Conservation (phyloP, 23 tunicate species). For the Styela clava region DNA sequence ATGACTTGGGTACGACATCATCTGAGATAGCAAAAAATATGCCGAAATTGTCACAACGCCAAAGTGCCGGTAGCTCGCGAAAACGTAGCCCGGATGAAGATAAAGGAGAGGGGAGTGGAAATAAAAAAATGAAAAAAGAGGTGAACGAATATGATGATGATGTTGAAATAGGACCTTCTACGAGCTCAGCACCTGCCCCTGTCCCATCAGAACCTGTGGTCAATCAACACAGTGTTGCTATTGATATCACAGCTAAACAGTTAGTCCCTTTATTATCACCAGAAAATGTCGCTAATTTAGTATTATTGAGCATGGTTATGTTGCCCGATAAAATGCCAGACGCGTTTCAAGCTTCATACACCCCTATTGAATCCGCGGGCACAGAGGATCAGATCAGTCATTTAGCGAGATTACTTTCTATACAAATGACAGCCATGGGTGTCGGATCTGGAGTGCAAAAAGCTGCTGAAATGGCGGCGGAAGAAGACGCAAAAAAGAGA, state of each 20-base stretch:
- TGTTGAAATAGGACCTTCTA: conserved; percentile 26
- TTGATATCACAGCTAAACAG: conserved; percentile 85
- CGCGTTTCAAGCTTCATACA: conserved; percentile 92
- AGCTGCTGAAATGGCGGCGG: conserved; percentile 84
- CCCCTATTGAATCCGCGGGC: conserved; percentile 99
- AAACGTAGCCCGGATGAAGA: conserved; percentile 38
- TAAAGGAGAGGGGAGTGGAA: conserved; percentile 1
- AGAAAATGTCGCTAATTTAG: conserved; percentile 92
- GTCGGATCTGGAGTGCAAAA: conserved; percentile 70
- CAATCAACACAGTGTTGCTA: conserved; percentile 49
- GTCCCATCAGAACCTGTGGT: not conserved
- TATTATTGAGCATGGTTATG: conserved; percentile 88
- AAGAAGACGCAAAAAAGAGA: conserved; percentile 46
- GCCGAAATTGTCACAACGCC: conserved; percentile 39
- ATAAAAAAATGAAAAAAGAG: conserved; percentile 69
- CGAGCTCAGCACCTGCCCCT: not conserved
- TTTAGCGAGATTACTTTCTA: conserved; percentile 88
- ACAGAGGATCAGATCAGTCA: conserved; percentile 84
- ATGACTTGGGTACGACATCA: conserved; percentile 77
- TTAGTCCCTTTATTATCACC: conserved; percentile 64
- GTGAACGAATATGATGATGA: conserved; percentile 63
- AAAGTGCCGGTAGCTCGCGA: conserved; percentile 15
- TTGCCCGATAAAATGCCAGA: conserved; percentile 94
- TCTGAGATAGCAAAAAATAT: conserved; percentile 79
- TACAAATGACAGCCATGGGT: conserved; percentile 86